phyloP scores from a whole-genome alignment of 2,888 invertebrate species.

The Sceliomorpha sp. region DNA sequence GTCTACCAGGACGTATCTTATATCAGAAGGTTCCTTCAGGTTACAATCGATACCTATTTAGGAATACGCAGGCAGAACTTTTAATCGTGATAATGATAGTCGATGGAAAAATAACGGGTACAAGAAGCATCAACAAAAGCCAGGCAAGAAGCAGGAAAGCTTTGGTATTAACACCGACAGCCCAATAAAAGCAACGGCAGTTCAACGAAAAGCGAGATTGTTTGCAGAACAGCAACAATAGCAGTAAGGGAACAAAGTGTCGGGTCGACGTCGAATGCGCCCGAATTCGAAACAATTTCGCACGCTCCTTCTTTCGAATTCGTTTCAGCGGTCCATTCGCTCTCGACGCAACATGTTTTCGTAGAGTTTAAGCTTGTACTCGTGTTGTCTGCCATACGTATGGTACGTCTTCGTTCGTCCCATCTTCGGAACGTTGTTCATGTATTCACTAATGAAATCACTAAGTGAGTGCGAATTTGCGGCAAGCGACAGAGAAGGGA shows the following conservation, averaged over 20 bases:
- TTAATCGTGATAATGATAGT: slow-evolving; percentile 10
- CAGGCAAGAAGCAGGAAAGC: slow-evolving; percentile 51
- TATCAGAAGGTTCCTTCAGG: too few relatives aligned
- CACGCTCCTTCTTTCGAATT: neutral
- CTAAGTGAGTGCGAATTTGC: slow-evolving; percentile 67
- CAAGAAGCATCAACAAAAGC: slow-evolving; percentile 49
- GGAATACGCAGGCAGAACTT: slow-evolving; percentile 32
- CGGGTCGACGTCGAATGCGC: slow-evolving; percentile 32
- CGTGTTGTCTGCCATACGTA: too few relatives aligned
- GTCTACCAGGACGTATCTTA: too few relatives aligned
- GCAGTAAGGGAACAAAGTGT: slow-evolving; percentile 31
- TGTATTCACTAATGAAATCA: slow-evolving; percentile 30
- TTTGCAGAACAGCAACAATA: slow-evolving; percentile 24
- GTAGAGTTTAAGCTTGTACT: neutral
- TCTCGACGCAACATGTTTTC: too few relatives aligned
- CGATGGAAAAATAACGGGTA: slow-evolving; percentile 30
- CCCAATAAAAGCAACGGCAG: slow-evolving; percentile 34
- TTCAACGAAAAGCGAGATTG: slow-evolving; percentile 22
- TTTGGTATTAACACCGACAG: slow-evolving; percentile 27
- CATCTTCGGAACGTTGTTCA: too few relatives aligned
- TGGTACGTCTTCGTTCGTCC: too few relatives aligned
- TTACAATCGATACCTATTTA: slow-evolving; percentile 15
- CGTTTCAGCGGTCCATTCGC: neutral
- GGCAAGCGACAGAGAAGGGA: slow-evolving; percentile 79
- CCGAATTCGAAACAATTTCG: neutral